These are phyloP conservation scores for Nudaria mundana DNA, from an alignment of 2,888 invertebrate genomes.

Conservation along the genomic window DNA sequence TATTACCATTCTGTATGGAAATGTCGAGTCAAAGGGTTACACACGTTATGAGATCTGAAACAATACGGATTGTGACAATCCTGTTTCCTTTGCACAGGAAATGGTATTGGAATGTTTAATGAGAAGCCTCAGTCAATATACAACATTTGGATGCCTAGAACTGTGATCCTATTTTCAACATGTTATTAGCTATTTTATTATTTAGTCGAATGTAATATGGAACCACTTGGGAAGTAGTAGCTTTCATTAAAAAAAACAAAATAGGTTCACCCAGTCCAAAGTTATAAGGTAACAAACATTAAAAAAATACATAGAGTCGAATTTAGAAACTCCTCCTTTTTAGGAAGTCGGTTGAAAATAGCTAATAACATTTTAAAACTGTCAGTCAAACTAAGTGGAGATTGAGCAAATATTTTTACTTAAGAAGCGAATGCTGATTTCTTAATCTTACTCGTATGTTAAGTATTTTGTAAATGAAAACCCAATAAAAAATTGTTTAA, in stretches of 20 bases:
- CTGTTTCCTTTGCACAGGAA: constrained; percentile 73
- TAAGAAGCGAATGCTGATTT: no score
- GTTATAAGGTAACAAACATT: no score
- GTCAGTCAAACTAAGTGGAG: background rate
- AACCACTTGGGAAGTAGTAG: no score
- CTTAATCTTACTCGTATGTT: no score
- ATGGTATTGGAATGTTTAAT: constrained; percentile 76
- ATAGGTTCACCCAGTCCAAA: no score
- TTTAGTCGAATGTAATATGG: no score
- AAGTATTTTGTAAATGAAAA: no score
- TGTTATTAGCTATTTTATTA: background rate
- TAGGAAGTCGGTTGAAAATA: no score
- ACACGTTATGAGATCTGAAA: constrained; percentile 77
- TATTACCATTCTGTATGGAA: constrained; percentile 60
- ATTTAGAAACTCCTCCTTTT: no score
- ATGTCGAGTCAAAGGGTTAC: constrained; percentile 73
- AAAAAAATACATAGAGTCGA: no score
- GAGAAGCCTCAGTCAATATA: constrained; percentile 58
- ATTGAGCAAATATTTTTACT: no score
- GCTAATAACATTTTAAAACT: background rate
- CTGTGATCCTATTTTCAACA: constrained; percentile 17
- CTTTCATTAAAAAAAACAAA: no score
- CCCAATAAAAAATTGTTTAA: constrained; percentile 4
- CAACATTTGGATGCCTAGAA: constrained; percentile 40
- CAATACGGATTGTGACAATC: constrained; percentile 78